Evolutionary conservation across 2,113 vertebrate species (phyloP).

Genomic region (Callospermophilus lateralis): DNA sequence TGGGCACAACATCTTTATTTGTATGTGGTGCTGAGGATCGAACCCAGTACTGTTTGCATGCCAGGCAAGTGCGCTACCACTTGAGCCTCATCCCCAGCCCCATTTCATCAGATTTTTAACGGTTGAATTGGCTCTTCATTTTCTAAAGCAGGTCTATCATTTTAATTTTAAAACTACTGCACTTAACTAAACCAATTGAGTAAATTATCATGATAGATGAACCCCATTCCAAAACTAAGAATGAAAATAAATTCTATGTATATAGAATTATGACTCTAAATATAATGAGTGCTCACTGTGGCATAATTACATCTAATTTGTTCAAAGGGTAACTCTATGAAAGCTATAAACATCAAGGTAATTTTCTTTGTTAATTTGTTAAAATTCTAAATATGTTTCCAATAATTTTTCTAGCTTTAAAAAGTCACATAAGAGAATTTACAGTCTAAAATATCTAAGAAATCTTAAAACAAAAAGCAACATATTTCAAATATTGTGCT

Average conservation of each 20-base stretch:
- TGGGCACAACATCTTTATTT: too few species aligned
- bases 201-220: slow-evolving; percentile 28
- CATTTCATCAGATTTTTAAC: slow-evolving; percentile 21
- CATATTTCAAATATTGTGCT: neutral
- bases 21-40: too few species aligned
- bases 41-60: too few species aligned
- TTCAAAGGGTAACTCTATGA: slow-evolving; percentile 22
- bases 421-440: slow-evolving; percentile 26
- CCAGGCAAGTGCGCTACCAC: too few species aligned
- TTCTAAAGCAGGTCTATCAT: slow-evolving; percentile 41
- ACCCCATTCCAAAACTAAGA: slow-evolving; percentile 53
- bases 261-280: slow-evolving; percentile 44
- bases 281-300: slow-evolving; percentile 1
- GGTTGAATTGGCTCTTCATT: slow-evolving; percentile 39
- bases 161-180: slow-evolving; percentile 47
- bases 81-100: too few species aligned
- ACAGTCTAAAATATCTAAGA: neutral
- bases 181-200: slow-evolving; percentile 65
- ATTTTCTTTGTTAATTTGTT: slow-evolving; percentile 54
- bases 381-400: slow-evolving; percentile 52
- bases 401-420: slow-evolving; percentile 16
- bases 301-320: slow-evolving; percentile 60
- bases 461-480: neutral
- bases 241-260: slow-evolving; percentile 58
- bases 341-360: slow-evolving; percentile 50